Evolutionary conservation across 1,140 invertebrate genomes (phyloP).

Genomic region (Dufourea novaeangliae): DNA sequence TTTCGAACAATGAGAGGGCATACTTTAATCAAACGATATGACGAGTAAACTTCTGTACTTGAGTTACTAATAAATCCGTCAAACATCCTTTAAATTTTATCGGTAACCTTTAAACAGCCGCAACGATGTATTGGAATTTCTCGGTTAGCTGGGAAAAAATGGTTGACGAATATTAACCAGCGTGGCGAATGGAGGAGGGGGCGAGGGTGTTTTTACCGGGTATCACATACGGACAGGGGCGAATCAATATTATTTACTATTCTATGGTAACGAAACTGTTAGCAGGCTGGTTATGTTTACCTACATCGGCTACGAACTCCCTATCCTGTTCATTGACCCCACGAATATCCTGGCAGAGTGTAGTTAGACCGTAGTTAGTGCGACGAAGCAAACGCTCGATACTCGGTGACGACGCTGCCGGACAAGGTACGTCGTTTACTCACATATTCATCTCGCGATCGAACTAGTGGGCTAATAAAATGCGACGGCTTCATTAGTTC

Average conservation of each 20-base stretch:
- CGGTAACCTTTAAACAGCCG: not conserved
- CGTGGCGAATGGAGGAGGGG: not conserved
- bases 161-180: not conserved
- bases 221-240: not conserved
- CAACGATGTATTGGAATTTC: not conserved
- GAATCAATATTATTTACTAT: conserved; percentile 45
- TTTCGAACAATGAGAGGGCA: not conserved
- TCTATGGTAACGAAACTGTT: conserved; percentile 33
- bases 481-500: not conserved
- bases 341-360: conserved; percentile 25
- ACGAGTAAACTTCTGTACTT: not conserved
- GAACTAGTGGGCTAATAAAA: not conserved
- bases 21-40: not conserved
- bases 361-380: not conserved
- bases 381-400: conserved; percentile 22
- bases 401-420: not conserved
- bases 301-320: not conserved
- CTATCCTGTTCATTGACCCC: conserved; percentile 32
- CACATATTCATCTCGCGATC: conserved; percentile 9
- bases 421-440: not conserved
- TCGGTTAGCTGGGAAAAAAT: not conserved
- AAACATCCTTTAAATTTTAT: not conserved
- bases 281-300: conserved; percentile 26
- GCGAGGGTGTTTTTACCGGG: not conserved
- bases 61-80: not conserved